Evolutionary conservation across 2,797 vertebrate species (phyloP), one percentile per base, ranked within the genome.

Genomic region (Sphenodon punctatus): DNA sequence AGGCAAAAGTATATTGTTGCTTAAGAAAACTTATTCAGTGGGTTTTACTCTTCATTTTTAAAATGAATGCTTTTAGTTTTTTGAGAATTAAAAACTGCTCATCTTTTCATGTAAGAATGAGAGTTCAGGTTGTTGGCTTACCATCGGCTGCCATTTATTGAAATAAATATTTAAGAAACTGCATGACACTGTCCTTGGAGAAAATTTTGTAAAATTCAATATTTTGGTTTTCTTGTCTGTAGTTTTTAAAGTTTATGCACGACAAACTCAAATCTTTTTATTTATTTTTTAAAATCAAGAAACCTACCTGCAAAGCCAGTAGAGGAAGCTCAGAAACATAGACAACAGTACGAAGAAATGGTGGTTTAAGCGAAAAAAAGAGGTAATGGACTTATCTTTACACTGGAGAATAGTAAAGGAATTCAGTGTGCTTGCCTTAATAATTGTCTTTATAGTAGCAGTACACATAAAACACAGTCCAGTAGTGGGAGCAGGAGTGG

Each of bases 261-360:
- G 45, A 63, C 75, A 85, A 63, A 27, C 68, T 48, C 23, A 83
- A 67, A 51, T 71, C 30, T 1, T 82, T 73, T 69, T 19, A 87
- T 43, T 71, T 39, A 67, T 66, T 41, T 25, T 78, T 46, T 43
- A 7, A 23, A 61, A 75, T 94, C 27, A 91, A 99, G 98, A 84
- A 98, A 99, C 78, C 97, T 99, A 80, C 98, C 98, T n/a, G 98
- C 98, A 78, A 99, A 99, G 90, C 97, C 98, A 63, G 97, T 97
- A 2, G 98, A 98, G 84, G 98, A 99, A 93, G 97, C 98, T 12
- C 97, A 98, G 95, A 98, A 97, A 75, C 98, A 99, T 94, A 90
- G 96, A 61, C 97, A 98, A 69, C 97, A 99, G 89, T 99, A 99
- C 90, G 98, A 98, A 84, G 98, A 98, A 90, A 99, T 99, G 98